Evolutionary conservation across 2,797 vertebrate species (phyloP).

Genomic region (Xerus rutilus): DNA sequence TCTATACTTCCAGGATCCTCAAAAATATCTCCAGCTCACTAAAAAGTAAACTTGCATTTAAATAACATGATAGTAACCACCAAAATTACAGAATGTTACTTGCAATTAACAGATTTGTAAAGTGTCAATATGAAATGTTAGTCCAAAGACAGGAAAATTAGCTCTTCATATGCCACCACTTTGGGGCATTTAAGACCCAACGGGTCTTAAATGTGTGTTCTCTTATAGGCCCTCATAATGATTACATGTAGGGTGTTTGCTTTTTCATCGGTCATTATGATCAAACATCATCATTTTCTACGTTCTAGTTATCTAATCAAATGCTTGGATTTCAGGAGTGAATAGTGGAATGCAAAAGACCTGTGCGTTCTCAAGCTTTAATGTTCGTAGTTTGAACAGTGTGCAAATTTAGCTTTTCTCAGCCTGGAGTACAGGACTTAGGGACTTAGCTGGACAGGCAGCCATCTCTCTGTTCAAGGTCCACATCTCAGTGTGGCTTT

Average conservation of each 20-base stretch:
- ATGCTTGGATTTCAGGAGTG: background rate
- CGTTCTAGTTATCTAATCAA: slow-evolving; percentile 11
- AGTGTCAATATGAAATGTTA: slow-evolving; percentile 1
- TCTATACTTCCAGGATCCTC: slow-evolving; percentile 33
- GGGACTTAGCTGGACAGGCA: background rate
- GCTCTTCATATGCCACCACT: background rate
- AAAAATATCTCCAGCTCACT: slow-evolving; percentile 47
- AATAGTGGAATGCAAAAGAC: background rate
- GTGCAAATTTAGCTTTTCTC: slow-evolving; percentile 40
- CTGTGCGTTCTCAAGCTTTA: slow-evolving; percentile 15
- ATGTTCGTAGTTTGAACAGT: background rate
- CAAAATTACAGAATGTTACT: slow-evolving; percentile 33
- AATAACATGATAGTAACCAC: background rate
- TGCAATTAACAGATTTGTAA: slow-evolving; percentile 29
- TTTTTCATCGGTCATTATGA: background rate
- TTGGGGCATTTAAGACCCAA: background rate
- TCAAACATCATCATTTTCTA: background rate
- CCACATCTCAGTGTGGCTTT: background rate
- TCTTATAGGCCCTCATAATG: background rate
- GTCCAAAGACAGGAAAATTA: slow-evolving; percentile 18
- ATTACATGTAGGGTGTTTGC: background rate
- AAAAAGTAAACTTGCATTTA: slow-evolving; percentile 56
- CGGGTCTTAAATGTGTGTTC: background rate
- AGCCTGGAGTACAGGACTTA: background rate
- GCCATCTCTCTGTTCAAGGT: background rate